Conservation (phyloP, 2,888 invertebrate species). For the Polyploca ridens region DNA sequence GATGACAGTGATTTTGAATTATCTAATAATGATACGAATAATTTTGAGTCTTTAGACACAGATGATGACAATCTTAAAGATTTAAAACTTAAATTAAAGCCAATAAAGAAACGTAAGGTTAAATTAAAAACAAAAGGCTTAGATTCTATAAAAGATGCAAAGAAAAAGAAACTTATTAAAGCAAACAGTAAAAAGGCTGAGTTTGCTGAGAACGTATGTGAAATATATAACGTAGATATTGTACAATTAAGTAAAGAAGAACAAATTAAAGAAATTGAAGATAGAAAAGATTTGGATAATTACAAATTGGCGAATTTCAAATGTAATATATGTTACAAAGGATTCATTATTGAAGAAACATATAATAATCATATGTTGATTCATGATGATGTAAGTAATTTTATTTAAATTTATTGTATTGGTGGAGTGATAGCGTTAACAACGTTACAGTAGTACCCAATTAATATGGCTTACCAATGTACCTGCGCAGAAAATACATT, state of each 20-base stretch:
- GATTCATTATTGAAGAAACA: conserved; percentile 10
- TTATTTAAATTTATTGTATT: too few relatives aligned
- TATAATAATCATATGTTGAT: conserved; percentile 8
- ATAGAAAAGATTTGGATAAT: conserved; percentile 13
- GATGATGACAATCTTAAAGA: background rate
- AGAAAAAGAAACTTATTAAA: background rate
- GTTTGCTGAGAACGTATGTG: background rate
- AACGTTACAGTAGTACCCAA: too few relatives aligned
- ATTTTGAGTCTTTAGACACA: background rate
- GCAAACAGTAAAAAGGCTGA: background rate
- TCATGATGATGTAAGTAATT: conserved; percentile 17
- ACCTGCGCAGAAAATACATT: too few relatives aligned
- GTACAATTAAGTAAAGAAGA: conserved; percentile 12
- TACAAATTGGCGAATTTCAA: conserved; percentile 13
- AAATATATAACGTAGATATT: conserved; percentile 7
- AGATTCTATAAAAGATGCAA: background rate
- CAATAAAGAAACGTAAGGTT: background rate
- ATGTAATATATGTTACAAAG: conserved; percentile 17
- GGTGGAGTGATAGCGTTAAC: too few relatives aligned
- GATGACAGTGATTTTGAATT: background rate
- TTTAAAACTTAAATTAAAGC: background rate
- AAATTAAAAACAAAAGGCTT: background rate
- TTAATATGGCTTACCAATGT: too few relatives aligned
- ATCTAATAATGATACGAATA: background rate
- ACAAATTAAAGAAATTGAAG: conserved; percentile 10